These are phyloP conservation scores for Xiphorhynchus elegans DNA, from an alignment of 2,113 vertebrate species.

Conservation along the genomic window DNA sequence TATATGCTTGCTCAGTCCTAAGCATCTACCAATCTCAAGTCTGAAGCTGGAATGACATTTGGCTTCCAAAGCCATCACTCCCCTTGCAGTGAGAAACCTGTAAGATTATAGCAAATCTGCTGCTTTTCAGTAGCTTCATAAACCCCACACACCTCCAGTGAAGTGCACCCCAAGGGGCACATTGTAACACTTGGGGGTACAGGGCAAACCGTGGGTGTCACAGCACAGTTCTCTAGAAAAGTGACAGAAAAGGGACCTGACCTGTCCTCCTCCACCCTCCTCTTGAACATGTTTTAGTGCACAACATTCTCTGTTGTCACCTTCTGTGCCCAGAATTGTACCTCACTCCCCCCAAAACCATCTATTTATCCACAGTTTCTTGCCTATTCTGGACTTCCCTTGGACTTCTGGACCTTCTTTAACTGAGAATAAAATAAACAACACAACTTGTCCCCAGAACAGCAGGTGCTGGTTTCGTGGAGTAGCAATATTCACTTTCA, in stretches of 20 bases:
- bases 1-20: not conserved
- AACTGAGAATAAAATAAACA: not conserved
- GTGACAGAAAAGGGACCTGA: not conserved
- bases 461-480: not conserved
- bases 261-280: not conserved
- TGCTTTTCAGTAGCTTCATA: not conserved
- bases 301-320: not conserved
- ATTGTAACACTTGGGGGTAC: accelerated
- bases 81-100: not conserved
- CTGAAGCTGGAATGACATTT: not conserved
- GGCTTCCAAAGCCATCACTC: not conserved
- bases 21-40: not conserved
- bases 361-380: not conserved
- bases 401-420: not conserved
- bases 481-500: not conserved
- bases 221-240: not conserved
- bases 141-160: not conserved
- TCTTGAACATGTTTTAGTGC: not conserved
- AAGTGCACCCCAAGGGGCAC: not conserved
- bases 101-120: not conserved
- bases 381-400: not conserved
- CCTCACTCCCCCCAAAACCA: not conserved
- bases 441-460: not conserved
- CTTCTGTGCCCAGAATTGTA: not conserved
- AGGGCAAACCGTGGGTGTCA: accelerated